A percentile compares a stretch with the other conserved stretches of the same genome.
phyloP scores from a whole-genome alignment of 2,113 vertebrate genomes.

The Paramisgurnus dabryanus region DNA sequence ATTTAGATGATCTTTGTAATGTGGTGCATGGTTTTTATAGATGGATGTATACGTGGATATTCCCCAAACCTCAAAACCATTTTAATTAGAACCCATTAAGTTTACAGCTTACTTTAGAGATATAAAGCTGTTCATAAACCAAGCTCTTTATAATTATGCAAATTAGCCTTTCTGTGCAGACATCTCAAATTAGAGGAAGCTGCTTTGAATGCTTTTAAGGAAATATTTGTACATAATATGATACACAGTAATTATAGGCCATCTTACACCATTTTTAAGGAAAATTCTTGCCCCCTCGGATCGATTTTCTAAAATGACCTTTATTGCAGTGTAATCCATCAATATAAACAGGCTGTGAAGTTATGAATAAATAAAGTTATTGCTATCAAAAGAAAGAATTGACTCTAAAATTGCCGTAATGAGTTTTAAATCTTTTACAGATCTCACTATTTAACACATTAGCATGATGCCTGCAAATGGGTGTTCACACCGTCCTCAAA shows the following conservation, averaged over 20 bases:
- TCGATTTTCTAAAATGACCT: no score
- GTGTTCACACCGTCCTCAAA: no score
- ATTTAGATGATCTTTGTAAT: no score
- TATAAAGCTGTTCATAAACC: slow-evolving; percentile 22
- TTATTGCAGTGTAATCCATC: no score
- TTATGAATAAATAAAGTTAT: no score
- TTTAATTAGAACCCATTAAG: slow-evolving; percentile 16
- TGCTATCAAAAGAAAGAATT: no score
- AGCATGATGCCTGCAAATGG: no score
- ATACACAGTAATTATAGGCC: not conserved
- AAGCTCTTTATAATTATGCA: slow-evolving; percentile 29
- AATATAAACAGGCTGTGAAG: no score
- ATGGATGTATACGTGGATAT: not conserved
- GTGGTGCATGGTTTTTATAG: not conserved
- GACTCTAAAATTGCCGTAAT: no score
- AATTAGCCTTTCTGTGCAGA: slow-evolving; percentile 8
- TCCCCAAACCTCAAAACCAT: slow-evolving; percentile 4
- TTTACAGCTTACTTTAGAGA: slow-evolving; percentile 11
- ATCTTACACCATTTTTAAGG: not conserved
- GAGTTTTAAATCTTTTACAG: no score
- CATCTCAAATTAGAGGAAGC: slow-evolving; percentile 25
- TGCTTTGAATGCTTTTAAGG: slow-evolving; percentile 31
- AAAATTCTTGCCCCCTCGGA: not conserved
- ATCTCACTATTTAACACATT: no score
- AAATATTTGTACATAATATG: slow-evolving; percentile 28